Evolutionary conservation across 2,797 vertebrate species (phyloP), one percentile per base, ranked within the genome.

Genomic region (Setipinna tenuifilis): DNA sequence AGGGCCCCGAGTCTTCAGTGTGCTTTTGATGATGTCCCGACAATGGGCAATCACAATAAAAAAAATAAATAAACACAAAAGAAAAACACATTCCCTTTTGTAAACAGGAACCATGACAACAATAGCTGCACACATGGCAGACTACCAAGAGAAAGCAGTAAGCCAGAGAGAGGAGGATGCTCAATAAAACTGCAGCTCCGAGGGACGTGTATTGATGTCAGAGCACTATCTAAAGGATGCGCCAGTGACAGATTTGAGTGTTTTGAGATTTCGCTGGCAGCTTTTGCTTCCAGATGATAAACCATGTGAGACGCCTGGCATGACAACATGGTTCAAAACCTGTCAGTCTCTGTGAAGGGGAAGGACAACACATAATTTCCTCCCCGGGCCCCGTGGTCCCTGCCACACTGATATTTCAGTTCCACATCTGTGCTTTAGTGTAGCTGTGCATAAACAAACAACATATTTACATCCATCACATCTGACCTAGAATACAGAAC

Each of bases 191-290:
- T 54, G 84, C 85, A 84, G 85, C 85, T 86, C 82, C 46, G 50
- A 84, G 85, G 82, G 85, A 85, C 85, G 83, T 87, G 48, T 84
- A 82, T 68, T 85, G 86, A 89, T 89, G 83, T 86, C 83, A 83
- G 87, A 71, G 84, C 59, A 54, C 54, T 85, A 83, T 85, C 81
- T 50, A 31, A 85, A 17, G 80, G 59, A 84, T 31, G 78, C 28
- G 81, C 35, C 82, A 59, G 25, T 85, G 88, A 88, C 89, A 89
- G 85, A 59, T 89, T 86, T 84, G 86, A 86, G 86, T 87, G 84
- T 83, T 87, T 83, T 88, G 87, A 90, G 71, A 21, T 78, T 41
- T 78, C 31, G 35, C 71, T 78, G 71, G 6, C 31, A 78, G 54
- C 21, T 28, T 25, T 68, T 14, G 23, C 28, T 68, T 85, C 81